These are phyloP conservation scores for Microcebus tavaratra DNA, from an alignment of 2,113 vertebrate species.

Conservation along the genomic window DNA sequence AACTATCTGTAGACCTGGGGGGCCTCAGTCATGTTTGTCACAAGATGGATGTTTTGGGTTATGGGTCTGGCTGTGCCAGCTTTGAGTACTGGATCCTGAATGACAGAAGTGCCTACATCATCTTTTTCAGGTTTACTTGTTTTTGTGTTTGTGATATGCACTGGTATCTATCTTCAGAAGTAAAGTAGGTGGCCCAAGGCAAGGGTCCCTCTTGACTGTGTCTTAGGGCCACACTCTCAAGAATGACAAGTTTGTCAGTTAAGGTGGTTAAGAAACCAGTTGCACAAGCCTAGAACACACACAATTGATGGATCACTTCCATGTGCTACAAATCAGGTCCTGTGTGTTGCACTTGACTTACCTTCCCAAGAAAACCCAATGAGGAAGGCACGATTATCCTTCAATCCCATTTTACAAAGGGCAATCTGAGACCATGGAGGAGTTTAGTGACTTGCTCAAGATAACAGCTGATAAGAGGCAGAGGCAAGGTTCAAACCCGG, in stretches of 20 bases:
- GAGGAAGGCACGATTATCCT: not conserved
- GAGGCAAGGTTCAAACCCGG: not conserved
- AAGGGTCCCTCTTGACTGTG: not conserved
- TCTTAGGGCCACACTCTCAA: not conserved
- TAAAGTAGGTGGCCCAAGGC: not conserved
- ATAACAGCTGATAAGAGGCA: not conserved
- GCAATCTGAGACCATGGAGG: not conserved
- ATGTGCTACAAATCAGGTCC: not conserved
- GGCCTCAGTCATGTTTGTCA: not conserved
- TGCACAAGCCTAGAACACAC: not conserved
- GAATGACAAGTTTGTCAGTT: not conserved
- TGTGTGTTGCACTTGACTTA: not conserved
- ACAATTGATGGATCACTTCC: not conserved
- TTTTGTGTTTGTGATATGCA: not conserved
- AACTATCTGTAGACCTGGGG: not conserved
- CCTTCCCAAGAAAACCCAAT: not conserved
- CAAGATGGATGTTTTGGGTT: not conserved
- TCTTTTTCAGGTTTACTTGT: not conserved
- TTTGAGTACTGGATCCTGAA: not conserved
- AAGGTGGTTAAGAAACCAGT: not conserved
- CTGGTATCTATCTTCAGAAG: not conserved
- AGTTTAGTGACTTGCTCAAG: not conserved
- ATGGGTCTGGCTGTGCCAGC: not conserved
- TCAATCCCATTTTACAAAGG: not conserved
- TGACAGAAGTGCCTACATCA: not conserved